Percentiles rank a stretch among this genome's conserved stretches.
Evolutionary conservation across 2,113 vertebrate genomes (phyloP).

Genomic region (Xiphophorus maculatus): DNA sequence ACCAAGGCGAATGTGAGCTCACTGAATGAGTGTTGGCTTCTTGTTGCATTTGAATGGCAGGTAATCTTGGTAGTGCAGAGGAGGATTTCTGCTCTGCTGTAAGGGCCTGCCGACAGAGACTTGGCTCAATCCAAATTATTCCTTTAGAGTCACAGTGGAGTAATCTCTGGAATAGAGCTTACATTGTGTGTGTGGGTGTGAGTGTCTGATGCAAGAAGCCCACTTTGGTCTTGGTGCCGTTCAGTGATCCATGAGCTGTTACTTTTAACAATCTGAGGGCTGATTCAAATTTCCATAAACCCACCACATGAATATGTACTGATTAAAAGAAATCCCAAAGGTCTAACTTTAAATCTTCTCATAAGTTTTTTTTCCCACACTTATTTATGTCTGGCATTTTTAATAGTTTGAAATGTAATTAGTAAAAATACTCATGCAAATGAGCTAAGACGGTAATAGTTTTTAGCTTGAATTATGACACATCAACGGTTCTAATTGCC

Average conservation of each 20-base stretch:
- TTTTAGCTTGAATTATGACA: neutral
- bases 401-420: neutral
- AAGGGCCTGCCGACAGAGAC: conserved; percentile 75
- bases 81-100: conserved; percentile 75
- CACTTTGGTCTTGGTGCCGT: conserved; percentile 42
- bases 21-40: conserved; percentile 55
- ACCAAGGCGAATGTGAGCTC: conserved; percentile 77
- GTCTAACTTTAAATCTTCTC: neutral
- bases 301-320: neutral
- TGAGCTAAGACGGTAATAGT: neutral
- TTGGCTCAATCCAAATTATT: conserved; percentile 34
- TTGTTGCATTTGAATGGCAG: conserved; percentile 58
- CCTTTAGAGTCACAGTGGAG: conserved; percentile 46
- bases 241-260: conserved; percentile 63
- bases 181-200: conserved; percentile 54
- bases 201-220: conserved; percentile 41
- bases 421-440: neutral
- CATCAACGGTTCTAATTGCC: neutral
- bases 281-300: neutral
- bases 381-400: too few relatives aligned
- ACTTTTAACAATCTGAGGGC: conserved; percentile 79
- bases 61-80: conserved; percentile 78
- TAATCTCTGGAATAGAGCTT: conserved; percentile 36
- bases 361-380: neutral
- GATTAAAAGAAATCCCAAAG: neutral